Evolutionary conservation across 1,140 invertebrate species (phyloP).

Genomic region (Teleogryllus occipitalis): DNA sequence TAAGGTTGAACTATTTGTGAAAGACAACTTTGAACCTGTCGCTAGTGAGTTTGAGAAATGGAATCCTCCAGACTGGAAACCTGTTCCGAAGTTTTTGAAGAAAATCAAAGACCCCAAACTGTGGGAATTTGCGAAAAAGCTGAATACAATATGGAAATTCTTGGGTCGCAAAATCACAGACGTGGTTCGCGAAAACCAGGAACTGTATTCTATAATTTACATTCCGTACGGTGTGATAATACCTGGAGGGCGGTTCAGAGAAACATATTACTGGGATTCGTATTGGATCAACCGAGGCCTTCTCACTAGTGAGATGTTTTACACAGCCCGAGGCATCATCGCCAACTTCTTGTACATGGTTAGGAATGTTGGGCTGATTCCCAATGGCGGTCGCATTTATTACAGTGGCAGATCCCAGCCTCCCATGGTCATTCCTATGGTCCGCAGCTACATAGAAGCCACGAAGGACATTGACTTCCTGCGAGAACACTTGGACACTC

Average conservation of each 20-base stretch:
- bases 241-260: constrained; percentile 79
- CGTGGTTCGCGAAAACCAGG: constrained; percentile 50
- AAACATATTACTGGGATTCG: constrained; percentile 85
- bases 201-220: constrained; percentile 64
- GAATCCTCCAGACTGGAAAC: constrained; percentile 55
- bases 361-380: constrained; percentile 58
- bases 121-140: constrained; percentile 44
- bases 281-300: constrained; percentile 80
- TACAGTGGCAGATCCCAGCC: constrained; percentile 70
- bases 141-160: constrained; percentile 62
- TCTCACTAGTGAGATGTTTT: constrained; percentile 60
- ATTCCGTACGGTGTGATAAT: constrained; percentile 73
- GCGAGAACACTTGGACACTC: constrained; percentile 51
- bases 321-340: constrained; percentile 67
- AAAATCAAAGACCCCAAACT: constrained; percentile 54
- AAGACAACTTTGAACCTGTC: constrained; percentile 54
- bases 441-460: constrained; percentile 64
- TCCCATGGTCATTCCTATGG: constrained; percentile 70
- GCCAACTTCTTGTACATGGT: constrained; percentile 64
- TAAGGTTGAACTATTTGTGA: constrained; percentile 38
- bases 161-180: constrained; percentile 57
- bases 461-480: constrained; percentile 66
- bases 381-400: constrained; percentile 71
- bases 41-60: constrained; percentile 40
- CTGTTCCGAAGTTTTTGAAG: constrained; percentile 49